Percentiles rank a stretch among this genome's conserved stretches.
Conservation (phyloP, 2,888 invertebrate genomes). For the Hymenopus coronatus region DNA sequence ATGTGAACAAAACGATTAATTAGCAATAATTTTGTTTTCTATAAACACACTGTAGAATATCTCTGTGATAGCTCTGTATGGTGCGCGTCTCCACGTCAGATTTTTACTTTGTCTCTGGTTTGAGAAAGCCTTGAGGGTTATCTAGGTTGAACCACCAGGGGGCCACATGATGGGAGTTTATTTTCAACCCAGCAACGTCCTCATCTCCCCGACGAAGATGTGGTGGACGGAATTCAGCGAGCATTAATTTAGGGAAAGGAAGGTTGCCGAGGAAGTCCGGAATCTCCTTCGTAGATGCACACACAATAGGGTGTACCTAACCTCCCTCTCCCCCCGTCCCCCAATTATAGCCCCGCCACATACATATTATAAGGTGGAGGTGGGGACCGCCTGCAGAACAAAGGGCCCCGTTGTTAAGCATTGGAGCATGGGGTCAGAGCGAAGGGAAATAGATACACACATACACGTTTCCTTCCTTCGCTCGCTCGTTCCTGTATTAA, state of each 20-base stretch:
- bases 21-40: too few relatives aligned
- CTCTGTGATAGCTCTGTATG: too few relatives aligned
- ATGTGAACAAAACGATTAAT: too few relatives aligned
- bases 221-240: slow-evolving; percentile 7
- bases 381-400: slow-evolving; percentile 1
- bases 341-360: slow-evolving; percentile 14
- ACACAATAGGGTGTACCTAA: neutral
- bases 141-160: neutral
- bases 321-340: neutral
- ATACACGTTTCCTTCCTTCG: neutral
- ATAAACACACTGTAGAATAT: too few relatives aligned
- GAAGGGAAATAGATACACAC: slow-evolving; percentile 4
- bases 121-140: neutral
- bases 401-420: neutral
- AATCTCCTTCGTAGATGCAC: neutral
- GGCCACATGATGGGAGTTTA: neutral
- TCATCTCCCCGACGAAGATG: neutral
- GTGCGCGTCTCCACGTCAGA: too few relatives aligned
- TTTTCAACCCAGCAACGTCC: neutral
- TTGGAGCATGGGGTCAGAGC: slow-evolving; percentile 4
- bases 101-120: neutral
- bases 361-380: slow-evolving; percentile 18
- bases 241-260: slow-evolving; percentile 21
- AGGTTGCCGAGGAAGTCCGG: slow-evolving; percentile 26
- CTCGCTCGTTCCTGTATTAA: slow-evolving; percentile 11